These are phyloP conservation scores for Colletes gigas DNA, from an alignment of 1,140 invertebrate genomes.

Conservation along the genomic window DNA sequence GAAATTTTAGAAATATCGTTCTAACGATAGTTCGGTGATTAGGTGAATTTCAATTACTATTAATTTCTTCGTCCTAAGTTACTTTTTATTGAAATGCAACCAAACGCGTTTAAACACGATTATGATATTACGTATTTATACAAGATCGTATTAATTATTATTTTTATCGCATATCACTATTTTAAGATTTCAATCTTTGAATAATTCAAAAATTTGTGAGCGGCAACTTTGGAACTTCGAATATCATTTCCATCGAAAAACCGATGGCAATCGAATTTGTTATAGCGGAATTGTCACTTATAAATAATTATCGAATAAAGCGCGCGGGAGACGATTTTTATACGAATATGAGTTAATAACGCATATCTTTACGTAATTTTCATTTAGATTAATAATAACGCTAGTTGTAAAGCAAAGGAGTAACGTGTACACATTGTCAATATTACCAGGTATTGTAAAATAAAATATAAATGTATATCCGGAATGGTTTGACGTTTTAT, in stretches of 20 bases:
- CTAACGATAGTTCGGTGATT: not conserved
- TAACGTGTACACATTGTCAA: constrained; percentile 57
- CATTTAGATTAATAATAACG: constrained; percentile 51
- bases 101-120: constrained; percentile 5
- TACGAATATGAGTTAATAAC: constrained; percentile 55
- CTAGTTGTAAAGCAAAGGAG: constrained; percentile 48
- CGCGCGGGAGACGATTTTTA: constrained; percentile 51
- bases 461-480: constrained; percentile 52
- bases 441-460: constrained; percentile 55
- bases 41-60: constrained; percentile 13
- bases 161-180: constrained; percentile 6
- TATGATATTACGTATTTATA: constrained; percentile 30
- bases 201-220: not conserved
- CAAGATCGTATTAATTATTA: constrained; percentile 5
- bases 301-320: constrained; percentile 6
- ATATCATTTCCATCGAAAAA: not conserved
- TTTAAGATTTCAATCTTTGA: constrained; percentile 1
- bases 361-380: constrained; percentile 39
- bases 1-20: not conserved
- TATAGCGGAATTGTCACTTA: not conserved
- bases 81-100: constrained; percentile 18
- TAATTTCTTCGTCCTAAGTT: constrained; percentile 19
- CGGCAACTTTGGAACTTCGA: not conserved
- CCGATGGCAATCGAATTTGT: not conserved
- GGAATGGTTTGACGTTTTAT: constrained; percentile 3